Evolutionary conservation across 2,113 vertebrate genomes (phyloP).

Genomic region (Terrapene triunguis): DNA sequence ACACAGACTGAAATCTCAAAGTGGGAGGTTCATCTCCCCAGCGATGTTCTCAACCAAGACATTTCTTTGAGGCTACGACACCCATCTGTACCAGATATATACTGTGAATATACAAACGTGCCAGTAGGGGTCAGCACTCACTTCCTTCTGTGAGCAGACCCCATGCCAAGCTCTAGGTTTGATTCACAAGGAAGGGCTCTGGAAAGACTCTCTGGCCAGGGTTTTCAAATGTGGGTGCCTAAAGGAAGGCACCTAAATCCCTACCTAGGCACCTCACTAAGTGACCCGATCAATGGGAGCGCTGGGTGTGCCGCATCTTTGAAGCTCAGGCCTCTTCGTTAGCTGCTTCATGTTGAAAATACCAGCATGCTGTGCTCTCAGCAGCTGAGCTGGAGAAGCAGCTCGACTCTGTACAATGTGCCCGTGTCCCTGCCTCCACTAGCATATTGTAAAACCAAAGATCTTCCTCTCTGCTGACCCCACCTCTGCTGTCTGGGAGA

Average conservation of each 20-base stretch:
- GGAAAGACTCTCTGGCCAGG: accelerated
- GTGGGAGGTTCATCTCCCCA: not conserved
- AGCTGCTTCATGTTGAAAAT: not conserved
- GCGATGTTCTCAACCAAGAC: not conserved
- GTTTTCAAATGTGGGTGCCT: not conserved
- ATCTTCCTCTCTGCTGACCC: not conserved
- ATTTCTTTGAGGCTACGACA: not conserved
- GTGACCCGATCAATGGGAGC: not conserved
- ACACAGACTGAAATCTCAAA: not conserved
- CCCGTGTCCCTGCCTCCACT: not conserved
- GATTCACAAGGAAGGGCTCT: not conserved
- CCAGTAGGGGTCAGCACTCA: not conserved
- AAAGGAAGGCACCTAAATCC: not conserved
- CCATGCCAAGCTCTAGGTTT: not conserved
- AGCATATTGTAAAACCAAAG: not conserved
- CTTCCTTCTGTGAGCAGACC: not conserved
- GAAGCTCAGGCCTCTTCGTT: not conserved
- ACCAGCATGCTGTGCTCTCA: not conserved
- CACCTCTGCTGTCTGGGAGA: not conserved
- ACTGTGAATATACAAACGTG: not conserved
- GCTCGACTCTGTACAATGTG: not conserved
- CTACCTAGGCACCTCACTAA: not conserved
- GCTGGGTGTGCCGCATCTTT: not conserved
- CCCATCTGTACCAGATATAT: not conserved
- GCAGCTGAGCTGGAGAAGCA: not conserved